Conservation (phyloP, 2,113 vertebrate species). For the Neodon shergylaensis region DNA sequence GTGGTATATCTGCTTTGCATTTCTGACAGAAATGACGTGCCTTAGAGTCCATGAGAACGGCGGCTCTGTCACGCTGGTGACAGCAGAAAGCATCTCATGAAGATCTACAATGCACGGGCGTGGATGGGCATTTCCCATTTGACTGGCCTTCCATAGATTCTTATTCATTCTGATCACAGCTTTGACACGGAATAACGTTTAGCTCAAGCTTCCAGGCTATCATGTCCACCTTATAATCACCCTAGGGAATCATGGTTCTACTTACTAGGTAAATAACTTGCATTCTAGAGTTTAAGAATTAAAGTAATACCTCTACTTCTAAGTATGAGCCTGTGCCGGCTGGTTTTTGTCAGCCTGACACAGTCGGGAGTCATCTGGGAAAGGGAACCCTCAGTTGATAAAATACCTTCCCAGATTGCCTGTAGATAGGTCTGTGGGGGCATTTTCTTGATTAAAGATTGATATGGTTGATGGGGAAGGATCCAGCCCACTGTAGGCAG, state of each 20-base stretch:
- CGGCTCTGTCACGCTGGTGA: background rate
- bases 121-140: background rate
- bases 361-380: background rate
- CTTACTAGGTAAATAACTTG: background rate
- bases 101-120: background rate
- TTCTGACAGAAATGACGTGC: constrained; percentile 20
- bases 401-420: background rate
- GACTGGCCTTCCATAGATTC: background rate
- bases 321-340: background rate
- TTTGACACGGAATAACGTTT: background rate
- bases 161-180: background rate
- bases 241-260: background rate
- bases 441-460: background rate
- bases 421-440: background rate
- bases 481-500: background rate
- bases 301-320: background rate
- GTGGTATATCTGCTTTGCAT: background rate
- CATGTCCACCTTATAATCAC: background rate
- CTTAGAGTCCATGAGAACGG: too few relatives aligned
- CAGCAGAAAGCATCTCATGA: background rate
- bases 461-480: too few relatives aligned
- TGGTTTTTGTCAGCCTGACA: background rate
- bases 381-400: background rate
- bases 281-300: constrained; percentile 13
- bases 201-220: background rate